phyloP scores from a whole-genome alignment of 2,888 invertebrate genomes.

The Cephonodes hylas region DNA sequence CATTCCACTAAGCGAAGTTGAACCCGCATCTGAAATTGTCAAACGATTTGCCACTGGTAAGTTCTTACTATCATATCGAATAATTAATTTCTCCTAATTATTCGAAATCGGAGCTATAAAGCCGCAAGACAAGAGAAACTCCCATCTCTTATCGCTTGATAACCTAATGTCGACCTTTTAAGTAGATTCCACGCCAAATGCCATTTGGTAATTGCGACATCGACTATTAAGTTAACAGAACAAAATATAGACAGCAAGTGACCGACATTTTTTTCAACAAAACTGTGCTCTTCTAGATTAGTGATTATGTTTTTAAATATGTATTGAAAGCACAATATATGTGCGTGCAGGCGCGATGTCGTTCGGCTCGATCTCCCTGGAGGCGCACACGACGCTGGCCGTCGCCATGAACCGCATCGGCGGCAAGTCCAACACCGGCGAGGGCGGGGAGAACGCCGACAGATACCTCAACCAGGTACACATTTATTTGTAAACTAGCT shows the following conservation, averaged over 20 bases:
- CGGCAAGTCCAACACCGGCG: constrained; percentile 99
- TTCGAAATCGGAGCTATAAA: too few species aligned
- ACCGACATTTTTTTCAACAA: too few species aligned
- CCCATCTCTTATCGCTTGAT: too few species aligned
- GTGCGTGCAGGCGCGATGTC: constrained; percentile 91
- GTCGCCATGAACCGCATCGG: constrained; percentile 98
- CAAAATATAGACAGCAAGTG: too few species aligned
- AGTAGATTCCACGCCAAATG: too few species aligned
- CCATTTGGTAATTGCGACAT: too few species aligned
- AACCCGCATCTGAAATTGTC: constrained; percentile 96
- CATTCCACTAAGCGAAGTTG: constrained; percentile 93
- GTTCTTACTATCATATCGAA: too few species aligned
- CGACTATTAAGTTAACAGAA: too few species aligned
- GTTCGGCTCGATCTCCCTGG: constrained; percentile 97
- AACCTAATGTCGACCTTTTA: too few species aligned
- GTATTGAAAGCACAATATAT: neutral
- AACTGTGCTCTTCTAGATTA: too few species aligned
- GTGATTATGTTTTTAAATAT: neutral
- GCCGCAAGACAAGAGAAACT: too few species aligned
- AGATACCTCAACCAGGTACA: constrained; percentile 85
- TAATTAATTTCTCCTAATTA: too few species aligned
- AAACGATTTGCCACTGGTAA: constrained; percentile 94
- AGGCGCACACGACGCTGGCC: constrained; percentile 97
- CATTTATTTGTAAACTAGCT: neutral
- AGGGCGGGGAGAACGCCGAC: constrained; percentile 94